phyloP scores from a whole-genome alignment of 2,113 vertebrate species.

The Laticauda laticaudata region DNA sequence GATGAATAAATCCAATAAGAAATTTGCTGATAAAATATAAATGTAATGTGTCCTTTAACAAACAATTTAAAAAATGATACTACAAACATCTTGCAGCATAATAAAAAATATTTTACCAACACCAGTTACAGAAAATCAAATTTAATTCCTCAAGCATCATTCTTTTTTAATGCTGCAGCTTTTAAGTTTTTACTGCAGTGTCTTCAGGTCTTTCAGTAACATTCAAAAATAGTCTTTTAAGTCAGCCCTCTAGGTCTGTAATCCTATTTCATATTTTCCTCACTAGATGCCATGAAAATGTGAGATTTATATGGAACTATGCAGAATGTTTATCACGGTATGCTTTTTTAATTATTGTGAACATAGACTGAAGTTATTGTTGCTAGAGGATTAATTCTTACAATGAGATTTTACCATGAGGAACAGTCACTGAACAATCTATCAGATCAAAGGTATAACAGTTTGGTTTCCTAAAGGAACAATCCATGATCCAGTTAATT shows the following conservation, averaged over 20 bases:
- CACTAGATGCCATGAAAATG: conserved; percentile 10
- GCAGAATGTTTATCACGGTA: conserved; percentile 1
- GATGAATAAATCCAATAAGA: neutral
- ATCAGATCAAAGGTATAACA: neutral
- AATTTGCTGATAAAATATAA: conserved; percentile 19
- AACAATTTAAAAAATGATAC: conserved; percentile 12
- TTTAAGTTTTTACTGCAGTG: conserved; percentile 36
- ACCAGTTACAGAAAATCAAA: conserved; percentile 36
- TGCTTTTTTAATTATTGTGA: conserved; percentile 14
- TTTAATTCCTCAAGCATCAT: conserved; percentile 58
- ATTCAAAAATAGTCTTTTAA: conserved; percentile 28
- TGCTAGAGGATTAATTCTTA: neutral
- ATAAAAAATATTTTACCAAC: conserved; percentile 17
- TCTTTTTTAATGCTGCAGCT: conserved; percentile 34
- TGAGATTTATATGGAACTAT: neutral
- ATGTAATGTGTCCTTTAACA: conserved; percentile 41
- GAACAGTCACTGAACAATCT: neutral
- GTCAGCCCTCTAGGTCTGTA: conserved; percentile 9
- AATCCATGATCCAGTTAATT: neutral
- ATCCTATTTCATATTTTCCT: conserved; percentile 2
- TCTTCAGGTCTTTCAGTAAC: conserved; percentile 24
- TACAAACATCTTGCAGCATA: conserved; percentile 34
- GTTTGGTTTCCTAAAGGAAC: neutral
- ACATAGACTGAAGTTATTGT: neutral
- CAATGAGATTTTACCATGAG: neutral